These are phyloP conservation scores for Ormyrus nitidulus DNA, from an alignment of 2,888 invertebrate genomes.

Conservation along the genomic window DNA sequence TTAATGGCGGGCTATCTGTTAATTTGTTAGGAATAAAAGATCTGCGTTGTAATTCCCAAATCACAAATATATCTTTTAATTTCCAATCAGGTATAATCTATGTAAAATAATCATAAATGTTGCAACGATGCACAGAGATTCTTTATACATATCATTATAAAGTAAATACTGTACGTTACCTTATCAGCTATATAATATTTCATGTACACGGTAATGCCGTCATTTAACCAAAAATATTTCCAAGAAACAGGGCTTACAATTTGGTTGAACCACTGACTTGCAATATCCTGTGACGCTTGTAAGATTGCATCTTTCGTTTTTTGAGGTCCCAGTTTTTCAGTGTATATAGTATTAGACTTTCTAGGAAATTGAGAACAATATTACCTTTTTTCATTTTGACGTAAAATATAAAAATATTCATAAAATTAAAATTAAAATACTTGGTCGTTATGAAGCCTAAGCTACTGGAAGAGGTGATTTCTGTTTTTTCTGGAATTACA, in stretches of 20 bases:
- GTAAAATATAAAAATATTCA: not conserved
- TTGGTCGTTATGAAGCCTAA: constrained; percentile 52
- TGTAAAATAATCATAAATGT: not conserved
- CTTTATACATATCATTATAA: constrained; percentile 1
- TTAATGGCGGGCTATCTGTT: constrained; percentile 44
- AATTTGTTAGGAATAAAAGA: constrained; percentile 57
- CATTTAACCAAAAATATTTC: constrained; percentile 53
- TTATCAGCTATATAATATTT: constrained; percentile 51
- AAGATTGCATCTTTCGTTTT: constrained; percentile 49
- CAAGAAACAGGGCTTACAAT: constrained; percentile 48
- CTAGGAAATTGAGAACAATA: constrained; percentile 5
- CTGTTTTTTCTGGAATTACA: constrained; percentile 44
- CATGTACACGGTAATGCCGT: constrained; percentile 49
- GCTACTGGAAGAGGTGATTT: constrained; percentile 29
- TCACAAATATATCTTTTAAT: constrained; percentile 60
- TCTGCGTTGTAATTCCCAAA: constrained; percentile 58
- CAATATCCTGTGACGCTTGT: constrained; percentile 28
- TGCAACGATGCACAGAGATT: not conserved
- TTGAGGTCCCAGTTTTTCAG: constrained; percentile 34
- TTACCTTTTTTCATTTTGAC: no score
- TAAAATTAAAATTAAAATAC: constrained; percentile 28
- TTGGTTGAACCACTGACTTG: constrained; percentile 52
- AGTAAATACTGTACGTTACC: constrained; percentile 13
- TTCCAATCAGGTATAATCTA: constrained; percentile 58
- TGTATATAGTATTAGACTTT: constrained; percentile 29